phyloP scores from a whole-genome alignment of 2,888 invertebrate species.

The Notocelia uddmanniana region DNA sequence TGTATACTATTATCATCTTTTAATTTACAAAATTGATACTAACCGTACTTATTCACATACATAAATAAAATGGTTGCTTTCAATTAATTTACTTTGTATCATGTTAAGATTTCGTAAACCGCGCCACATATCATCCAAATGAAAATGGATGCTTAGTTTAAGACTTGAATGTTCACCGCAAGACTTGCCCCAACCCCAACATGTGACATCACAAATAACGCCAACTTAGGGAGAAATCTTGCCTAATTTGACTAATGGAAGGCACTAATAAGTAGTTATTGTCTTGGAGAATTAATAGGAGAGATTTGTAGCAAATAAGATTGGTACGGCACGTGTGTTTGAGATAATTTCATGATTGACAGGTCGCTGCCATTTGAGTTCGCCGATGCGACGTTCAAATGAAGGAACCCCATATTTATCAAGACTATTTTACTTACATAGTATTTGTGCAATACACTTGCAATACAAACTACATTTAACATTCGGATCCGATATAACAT shows the following conservation, averaged over 20 bases:
- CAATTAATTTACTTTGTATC: conserved; percentile 18
- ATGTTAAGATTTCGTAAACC: conserved; percentile 32
- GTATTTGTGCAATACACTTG: not conserved
- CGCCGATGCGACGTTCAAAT: not conserved
- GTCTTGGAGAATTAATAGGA: conserved; percentile 24
- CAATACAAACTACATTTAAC: too few species aligned
- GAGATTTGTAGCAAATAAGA: conserved; percentile 21
- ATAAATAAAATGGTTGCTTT: conserved; percentile 3
- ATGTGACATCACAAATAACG: conserved; percentile 38
- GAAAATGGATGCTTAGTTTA: conserved; percentile 37
- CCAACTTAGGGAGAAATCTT: conserved; percentile 40
- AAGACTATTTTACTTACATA: not conserved
- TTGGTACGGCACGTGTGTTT: not conserved
- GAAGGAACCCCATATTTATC: too few species aligned
- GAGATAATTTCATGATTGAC: not conserved
- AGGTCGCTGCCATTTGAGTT: not conserved
- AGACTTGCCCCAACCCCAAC: conserved; percentile 30
- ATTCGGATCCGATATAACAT: too few species aligned
- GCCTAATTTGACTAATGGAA: conserved; percentile 43
- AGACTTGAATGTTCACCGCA: conserved; percentile 39
- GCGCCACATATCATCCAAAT: conserved; percentile 37
- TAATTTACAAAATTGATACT: too few species aligned
- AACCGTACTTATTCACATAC: too few species aligned
- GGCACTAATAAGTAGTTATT: conserved; percentile 27
- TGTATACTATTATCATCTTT: too few species aligned